Evolutionary conservation across 2,113 vertebrate species (phyloP).

Genomic region (Chlorocebus sabaeus): DNA sequence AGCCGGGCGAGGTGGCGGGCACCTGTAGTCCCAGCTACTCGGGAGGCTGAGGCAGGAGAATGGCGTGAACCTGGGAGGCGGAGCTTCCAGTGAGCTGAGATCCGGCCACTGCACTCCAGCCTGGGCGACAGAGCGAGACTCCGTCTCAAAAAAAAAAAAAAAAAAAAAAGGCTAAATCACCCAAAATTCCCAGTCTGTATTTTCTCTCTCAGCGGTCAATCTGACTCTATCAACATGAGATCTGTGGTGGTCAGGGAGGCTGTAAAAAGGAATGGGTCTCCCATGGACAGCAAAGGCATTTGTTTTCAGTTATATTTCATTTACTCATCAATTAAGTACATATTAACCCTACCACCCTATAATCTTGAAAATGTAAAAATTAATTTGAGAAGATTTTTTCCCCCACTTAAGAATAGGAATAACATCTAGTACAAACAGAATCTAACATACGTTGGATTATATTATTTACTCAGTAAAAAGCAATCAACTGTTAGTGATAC

Average conservation of each 20-base stretch:
- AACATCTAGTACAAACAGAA: conserved; percentile 47
- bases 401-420: conserved; percentile 14
- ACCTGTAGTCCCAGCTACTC: too few relatives aligned
- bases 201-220: neutral
- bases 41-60: too few relatives aligned
- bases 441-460: conserved; percentile 21
- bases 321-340: neutral
- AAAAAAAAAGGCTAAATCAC: too few relatives aligned
- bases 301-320: neutral
- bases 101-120: too few relatives aligned
- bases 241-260: too few relatives aligned
- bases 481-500: conserved; percentile 13
- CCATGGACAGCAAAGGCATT: neutral
- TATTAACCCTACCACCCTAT: neutral
- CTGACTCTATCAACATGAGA: neutral
- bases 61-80: too few relatives aligned
- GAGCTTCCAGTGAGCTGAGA: too few relatives aligned
- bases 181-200: neutral
- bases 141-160: too few relatives aligned
- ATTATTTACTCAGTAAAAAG: conserved; percentile 46
- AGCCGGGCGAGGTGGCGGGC: too few relatives aligned
- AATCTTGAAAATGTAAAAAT: conserved; percentile 52
- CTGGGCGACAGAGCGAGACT: too few relatives aligned
- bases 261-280: rapidly evolving
- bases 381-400: conserved; percentile 11